phyloP scores from a whole-genome alignment of 1,140 invertebrate species.

The Adelges cooleyi region DNA sequence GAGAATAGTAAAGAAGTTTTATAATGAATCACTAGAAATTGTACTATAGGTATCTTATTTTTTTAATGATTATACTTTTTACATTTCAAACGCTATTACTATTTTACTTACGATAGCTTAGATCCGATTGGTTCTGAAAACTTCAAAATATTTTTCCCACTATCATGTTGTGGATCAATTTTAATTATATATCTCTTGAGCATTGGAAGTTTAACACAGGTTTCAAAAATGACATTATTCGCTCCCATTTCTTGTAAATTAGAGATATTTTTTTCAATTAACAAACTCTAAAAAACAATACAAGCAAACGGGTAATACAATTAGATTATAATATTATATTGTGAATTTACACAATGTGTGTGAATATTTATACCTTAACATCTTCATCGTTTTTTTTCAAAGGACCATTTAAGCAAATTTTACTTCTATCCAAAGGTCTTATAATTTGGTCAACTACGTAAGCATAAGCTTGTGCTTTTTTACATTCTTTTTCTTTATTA shows the following conservation, averaged over 20 bases:
- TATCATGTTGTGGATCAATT: slow-evolving; percentile 51
- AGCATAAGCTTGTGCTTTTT: background rate
- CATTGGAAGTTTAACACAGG: slow-evolving; percentile 62
- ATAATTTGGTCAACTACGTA: slow-evolving; percentile 2
- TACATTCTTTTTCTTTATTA: slow-evolving; percentile 32
- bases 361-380: background rate
- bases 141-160: slow-evolving; percentile 51
- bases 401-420: background rate
- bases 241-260: slow-evolving; percentile 58
- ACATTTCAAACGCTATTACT: no score
- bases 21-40: no score
- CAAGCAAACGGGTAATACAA: no score
- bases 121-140: slow-evolving; percentile 63
- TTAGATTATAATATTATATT: no score
- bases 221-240: slow-evolving; percentile 64
- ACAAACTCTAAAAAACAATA: slow-evolving; percentile 37
- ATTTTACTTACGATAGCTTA: slow-evolving; percentile 53
- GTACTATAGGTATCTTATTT: no score
- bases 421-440: slow-evolving; percentile 9
- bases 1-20: no score
- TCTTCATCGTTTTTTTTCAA: slow-evolving; percentile 18
- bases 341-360: background rate
- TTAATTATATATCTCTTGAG: slow-evolving; percentile 60
- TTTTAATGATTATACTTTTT: no score
- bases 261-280: slow-evolving; percentile 43